Conservation (phyloP, 35 echinoderm and acorn worm species). For the Nesometra sesokonis region DNA sequence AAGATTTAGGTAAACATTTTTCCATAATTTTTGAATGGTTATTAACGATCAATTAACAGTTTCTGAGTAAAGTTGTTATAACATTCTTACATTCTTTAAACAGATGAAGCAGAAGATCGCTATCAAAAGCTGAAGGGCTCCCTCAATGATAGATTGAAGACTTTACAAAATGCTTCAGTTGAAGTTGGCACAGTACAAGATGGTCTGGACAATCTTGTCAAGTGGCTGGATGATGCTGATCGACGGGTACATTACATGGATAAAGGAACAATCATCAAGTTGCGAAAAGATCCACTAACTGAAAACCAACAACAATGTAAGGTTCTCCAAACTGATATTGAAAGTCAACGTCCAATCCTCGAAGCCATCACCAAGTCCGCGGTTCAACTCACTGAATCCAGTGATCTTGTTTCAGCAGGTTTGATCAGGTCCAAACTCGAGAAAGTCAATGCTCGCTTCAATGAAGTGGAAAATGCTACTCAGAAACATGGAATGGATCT, state of each 20-base stretch:
- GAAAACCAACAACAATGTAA: slow-evolving; percentile 78
- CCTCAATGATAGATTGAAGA: slow-evolving; percentile 52
- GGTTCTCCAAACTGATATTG: slow-evolving; percentile 84
- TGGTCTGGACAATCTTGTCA: slow-evolving; percentile 37
- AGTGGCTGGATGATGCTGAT: slow-evolving; percentile 91
- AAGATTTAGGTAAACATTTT: slow-evolving; percentile 33
- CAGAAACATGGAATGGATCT: slow-evolving; percentile 40
- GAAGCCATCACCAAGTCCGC: slow-evolving; percentile 57
- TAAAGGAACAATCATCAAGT: slow-evolving; percentile 68
- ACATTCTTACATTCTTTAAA: background rate
- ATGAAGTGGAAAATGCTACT: slow-evolving; percentile 24
- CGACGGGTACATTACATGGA: slow-evolving; percentile 56
- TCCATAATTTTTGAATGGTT: no score
- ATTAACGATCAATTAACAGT: no score
- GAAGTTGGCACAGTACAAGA: slow-evolving; percentile 77
- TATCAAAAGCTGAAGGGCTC: slow-evolving; percentile 54
- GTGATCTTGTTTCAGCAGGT: slow-evolving; percentile 56
- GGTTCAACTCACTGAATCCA: slow-evolving; percentile 53
- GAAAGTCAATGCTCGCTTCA: slow-evolving; percentile 50
- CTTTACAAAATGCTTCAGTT: slow-evolving; percentile 55
- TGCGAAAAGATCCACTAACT: slow-evolving; percentile 73
- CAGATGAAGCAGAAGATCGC: slow-evolving; percentile 46
- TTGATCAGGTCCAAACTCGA: slow-evolving; percentile 46
- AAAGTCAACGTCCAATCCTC: slow-evolving; percentile 82
- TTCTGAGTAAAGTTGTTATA: background rate